Evolutionary conservation across 1,140 invertebrate genomes (phyloP), one percentile per base, ranked within the genome.

Genomic region (Laodelphax striatellus): DNA sequence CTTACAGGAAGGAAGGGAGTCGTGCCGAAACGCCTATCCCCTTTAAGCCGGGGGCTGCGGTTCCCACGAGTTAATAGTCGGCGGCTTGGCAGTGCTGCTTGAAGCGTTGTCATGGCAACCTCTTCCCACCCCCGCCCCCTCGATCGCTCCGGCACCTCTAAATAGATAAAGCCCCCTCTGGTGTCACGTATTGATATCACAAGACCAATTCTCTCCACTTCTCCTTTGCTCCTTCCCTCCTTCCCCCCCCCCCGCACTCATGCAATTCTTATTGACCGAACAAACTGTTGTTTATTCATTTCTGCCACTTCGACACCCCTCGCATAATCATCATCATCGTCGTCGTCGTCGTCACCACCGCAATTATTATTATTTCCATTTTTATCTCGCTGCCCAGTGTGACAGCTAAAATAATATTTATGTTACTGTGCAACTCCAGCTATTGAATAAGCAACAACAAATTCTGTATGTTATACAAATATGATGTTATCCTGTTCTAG

Each of bases 121-220:
- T 17, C 16, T 17, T 22, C 16, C 16, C 46, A 22, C 43, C 43
- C 43, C 43, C 43, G 17, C 43, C 17, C 43, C 43, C 14, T 28
- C 24, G 6, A 28, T 28, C 17, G 43, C 17, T 14, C 43, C 43
- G 43, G 43, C 43, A 44, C 46, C 46, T 50, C 46, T 50, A 50
- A 50, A 50, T 50, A 50, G 46, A 50, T 50, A 50, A 50, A 50
- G 16, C 46, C 46, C 43, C 46, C 46, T 50, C 46, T 50, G 21
- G 46, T 50, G 46, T 50, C 46, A 50, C 46, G 46, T 50, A 50
- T 50, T 50, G 46, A 50, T 50, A 50, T 50, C 46, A 50, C 46
- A 50, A 50, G 46, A 50, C 46, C 46, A 50, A 50, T 50, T 50
- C 46, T 50, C 46, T 57, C n/a, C 31, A 41, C 10, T 13, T 13